Base-by-base conservation (phyloP, 2,888 invertebrate species). In the Hyppa rectilinea region DNA sequence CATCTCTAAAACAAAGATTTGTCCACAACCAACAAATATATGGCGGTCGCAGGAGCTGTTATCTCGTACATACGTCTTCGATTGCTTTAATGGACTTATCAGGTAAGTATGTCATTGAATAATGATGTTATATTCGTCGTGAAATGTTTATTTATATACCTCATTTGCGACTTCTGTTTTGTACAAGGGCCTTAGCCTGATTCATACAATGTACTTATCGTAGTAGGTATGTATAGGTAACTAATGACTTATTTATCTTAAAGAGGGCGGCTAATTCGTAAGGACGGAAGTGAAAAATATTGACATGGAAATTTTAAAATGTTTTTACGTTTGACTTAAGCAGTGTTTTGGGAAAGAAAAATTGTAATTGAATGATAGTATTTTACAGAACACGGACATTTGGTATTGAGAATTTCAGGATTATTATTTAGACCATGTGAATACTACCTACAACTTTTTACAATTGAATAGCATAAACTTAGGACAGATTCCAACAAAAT, bases 51-150 rank as follows among this genome's bases (percentile, higher is more conserved):
- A 74, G 71, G 34, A 70, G 67, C n/a, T 52, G 69, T 77, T 88
- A 88, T 88, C 87, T 63, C 36, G 36, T 23, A 56, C 83, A 75
- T 87, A 78, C 80, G 84, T 88, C 81, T 85, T 87, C 75, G 81
- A 81, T 86, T 85, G 80, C 76, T 82, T 85, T 89, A 89, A 90
- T 90, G 90, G 87, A 88, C 83, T 80, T 88, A 87, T 87, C 88
- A 71, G 82, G 78, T 76, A 78, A 43, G 63, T 84, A 80, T 81
- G 80, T 82, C 75, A 85, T 84, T 81, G 77, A 84, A 81, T 87
- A 87, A 87, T 86, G 83, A 85, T 81, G 80, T 83, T 83, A 77
- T 59, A 75, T 76, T 74, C 75, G 56, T 76, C 53, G 72, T 63
- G 61, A 69, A 68, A 71, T 69, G 71, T 78, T 76, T 84, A 59